Evolutionary conservation across 53 echinoderm and acorn worm genomes (phyloP), one percentile per base, ranked within the genome.

Genomic region (Arbacia lixula): DNA sequence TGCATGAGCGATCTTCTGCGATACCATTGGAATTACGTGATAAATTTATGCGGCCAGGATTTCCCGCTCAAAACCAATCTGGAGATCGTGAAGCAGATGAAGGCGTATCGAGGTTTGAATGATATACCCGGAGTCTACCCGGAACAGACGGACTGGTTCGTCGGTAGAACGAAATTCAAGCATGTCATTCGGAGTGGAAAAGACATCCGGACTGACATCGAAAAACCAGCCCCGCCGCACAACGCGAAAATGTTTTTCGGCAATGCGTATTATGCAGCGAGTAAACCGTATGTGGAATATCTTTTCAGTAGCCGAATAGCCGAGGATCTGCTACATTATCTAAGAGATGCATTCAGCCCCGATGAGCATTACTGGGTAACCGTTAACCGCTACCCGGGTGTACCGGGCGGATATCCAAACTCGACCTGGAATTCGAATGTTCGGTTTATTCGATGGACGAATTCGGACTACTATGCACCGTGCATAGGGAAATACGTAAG

Each of bases 11-110:
- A 91, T 24, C 58, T 93, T 4, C n/a, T 71, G 17, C 36, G 20
- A 17, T 53, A 79, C 37, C 50, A 64, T 11, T 93, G 93, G 93
- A 91, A 85, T 32, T 93, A 93, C 53, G 43, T 88, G 3, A 83
- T 93, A 10, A 93, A 93, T 55, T 75, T 93, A 22, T 93, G 93
- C 60, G 91, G 90, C 5, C 93, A 93, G 66, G 93, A 93, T 30
- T 93, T 93, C 83, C 94, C 94, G 33, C 67, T 93, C 60, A 93
- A 88, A 51, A 93, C 94, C 25, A 93, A 93, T 39, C 31, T 91
- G 3, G 94, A 93, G 27, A 93, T 93, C 38, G 88, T 93, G 9
- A 85, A 69, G 53, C 84, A 78, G 25, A 12, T 93, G 33, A 90
- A 90, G 58, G 75, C 63, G 8, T 72, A 61, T 34, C 50, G 31